phyloP scores from a whole-genome alignment of 2,888 invertebrate species.

The Lasius fuliginosus region DNA sequence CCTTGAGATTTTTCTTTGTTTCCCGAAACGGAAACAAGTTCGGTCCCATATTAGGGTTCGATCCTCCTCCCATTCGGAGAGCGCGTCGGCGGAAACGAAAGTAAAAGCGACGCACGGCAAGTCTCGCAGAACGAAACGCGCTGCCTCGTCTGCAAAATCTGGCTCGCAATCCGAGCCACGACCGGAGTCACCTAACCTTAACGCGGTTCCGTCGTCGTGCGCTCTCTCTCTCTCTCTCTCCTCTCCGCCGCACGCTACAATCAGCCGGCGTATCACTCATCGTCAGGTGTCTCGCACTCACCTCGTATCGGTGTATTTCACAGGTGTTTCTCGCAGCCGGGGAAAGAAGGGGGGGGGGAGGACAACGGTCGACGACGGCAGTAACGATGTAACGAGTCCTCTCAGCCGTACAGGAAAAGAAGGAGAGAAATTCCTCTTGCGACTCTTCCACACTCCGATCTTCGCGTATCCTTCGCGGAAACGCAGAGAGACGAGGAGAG shows the following conservation, averaged over 20 bases:
- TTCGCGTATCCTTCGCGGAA: constrained; percentile 24
- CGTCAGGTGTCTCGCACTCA: constrained; percentile 43
- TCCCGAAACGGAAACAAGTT: not conserved
- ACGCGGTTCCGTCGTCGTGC: not conserved
- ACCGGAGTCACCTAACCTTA: constrained; percentile 42
- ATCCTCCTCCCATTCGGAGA: not conserved
- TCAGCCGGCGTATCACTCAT: not conserved
- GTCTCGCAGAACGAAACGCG: not conserved
- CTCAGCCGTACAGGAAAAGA: not conserved
- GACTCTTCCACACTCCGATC: not conserved
- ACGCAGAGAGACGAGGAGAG: not conserved
- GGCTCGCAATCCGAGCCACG: constrained; percentile 13
- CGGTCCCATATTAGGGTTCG: not conserved
- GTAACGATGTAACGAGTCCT: not conserved
- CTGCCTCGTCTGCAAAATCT: constrained; percentile 8
- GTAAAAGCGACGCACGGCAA: constrained; percentile 30
- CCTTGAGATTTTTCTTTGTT: not conserved
- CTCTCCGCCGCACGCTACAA: not conserved
- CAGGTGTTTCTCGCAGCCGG: constrained; percentile 19
- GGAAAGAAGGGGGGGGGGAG: not conserved
- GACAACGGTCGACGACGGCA: not conserved
- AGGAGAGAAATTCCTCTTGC: not conserved
- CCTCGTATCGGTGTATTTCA: constrained; percentile 45
- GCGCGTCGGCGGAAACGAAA: constrained; percentile 40
- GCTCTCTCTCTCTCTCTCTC: not conserved